Base-by-base conservation (phyloP, 2,888 invertebrate species). In the Lagria hirta region DNA sequence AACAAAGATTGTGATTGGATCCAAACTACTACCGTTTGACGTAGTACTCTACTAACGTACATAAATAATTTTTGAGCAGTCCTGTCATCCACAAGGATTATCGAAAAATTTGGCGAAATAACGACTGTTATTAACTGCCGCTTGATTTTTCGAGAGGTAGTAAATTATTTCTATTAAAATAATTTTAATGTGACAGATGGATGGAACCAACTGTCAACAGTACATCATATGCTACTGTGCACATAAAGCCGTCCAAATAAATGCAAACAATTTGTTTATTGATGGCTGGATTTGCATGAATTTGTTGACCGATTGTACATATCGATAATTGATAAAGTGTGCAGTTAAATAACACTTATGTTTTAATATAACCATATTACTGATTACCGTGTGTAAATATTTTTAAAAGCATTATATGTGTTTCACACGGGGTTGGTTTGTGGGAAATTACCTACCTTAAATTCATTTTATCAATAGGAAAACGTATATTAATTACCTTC, bases 211-310 rank as follows among this genome's bases (percentile, higher is more conserved):
- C 53, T 63, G 65, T 65, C 64, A 67, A 66, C 67, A 67, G 58
- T 61, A 60, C 60, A 68, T 70, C 69, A 70, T 68, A 69, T 69
- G 68, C 69, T 69, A 69, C 70, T 62, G 67, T 66, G 51, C 63
- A 62, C 56, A 63, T 54, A 62, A 43, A 66, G 61, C 45, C 41
- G 50, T 18, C 15, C 54, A 64, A 56, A 21, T 24, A 37, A 22
- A 38, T 30, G 34, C 26, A 8, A 4, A n/a, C n/a, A n/a, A n/a
- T n/a, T n/a, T 8, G 12, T 1, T 15, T 12, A 8, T 7, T 16
- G 22, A 11, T 5, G 1, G 5, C 16, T 6, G 12, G 4, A 41
- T 34, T 35, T 24, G 41, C 49, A 12, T 6, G 12, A 4, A 41
- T 34, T 35, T 24, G 41, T 49, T 36, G 36, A 26, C 33, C 57